These are phyloP conservation scores for Heliconius cydno DNA, from an alignment of 2,888 invertebrate species.

Conservation along the genomic window DNA sequence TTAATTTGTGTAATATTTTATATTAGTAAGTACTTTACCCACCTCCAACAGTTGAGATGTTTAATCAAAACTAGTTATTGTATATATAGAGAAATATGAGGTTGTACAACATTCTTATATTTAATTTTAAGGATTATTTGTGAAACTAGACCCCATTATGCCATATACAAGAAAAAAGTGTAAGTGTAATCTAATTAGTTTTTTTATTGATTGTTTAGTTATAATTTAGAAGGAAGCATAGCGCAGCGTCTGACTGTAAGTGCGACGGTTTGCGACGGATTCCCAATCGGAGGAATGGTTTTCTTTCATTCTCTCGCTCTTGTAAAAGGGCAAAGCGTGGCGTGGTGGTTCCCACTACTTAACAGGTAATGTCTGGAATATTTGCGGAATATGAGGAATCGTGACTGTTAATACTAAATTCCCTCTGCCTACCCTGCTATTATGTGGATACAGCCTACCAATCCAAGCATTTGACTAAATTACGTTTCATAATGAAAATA, in stretches of 20 bases:
- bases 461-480: no score
- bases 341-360: not conserved
- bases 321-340: no score
- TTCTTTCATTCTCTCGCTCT: no score
- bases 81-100: not conserved
- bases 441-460: not conserved
- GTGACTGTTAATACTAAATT: not conserved
- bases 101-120: not conserved
- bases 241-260: no score
- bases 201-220: no score
- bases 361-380: not conserved
- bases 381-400: not conserved
- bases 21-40: no score
- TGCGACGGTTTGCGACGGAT: no score
- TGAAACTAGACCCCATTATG: not conserved
- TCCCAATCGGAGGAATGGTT: no score
- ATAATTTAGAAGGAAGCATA: no score
- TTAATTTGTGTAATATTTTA: no score
- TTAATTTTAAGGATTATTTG: not conserved
- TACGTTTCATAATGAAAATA: no score
- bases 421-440: not conserved
- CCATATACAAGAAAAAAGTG: not conserved
- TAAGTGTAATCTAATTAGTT: no score
- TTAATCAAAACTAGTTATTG: not conserved
- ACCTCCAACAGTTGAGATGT: not conserved